phyloP scores from a whole-genome alignment of 1,140 invertebrate species.

The Listronotus bonariensis region DNA sequence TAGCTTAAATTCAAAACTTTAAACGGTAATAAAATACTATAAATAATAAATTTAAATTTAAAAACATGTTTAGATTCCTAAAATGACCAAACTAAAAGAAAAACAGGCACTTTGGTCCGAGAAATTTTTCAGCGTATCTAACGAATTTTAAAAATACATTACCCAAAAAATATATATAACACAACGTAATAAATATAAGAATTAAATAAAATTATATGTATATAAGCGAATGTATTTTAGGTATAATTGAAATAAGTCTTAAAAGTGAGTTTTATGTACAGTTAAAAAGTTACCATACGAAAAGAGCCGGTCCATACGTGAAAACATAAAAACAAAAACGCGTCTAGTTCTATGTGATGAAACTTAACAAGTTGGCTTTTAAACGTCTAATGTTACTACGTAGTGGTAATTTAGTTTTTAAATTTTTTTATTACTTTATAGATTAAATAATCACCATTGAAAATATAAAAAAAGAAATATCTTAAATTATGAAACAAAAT shows the following conservation, averaged over 20 bases:
- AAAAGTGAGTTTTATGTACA: background rate
- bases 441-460: too few relatives aligned
- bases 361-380: too few relatives aligned
- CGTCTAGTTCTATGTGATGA: too few relatives aligned
- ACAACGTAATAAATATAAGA: conserved; percentile 27
- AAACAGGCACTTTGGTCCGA: conserved; percentile 53
- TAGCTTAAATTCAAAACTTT: conserved; percentile 5
- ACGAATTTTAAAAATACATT: conserved; percentile 20
- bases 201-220: conserved; percentile 20
- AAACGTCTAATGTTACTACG: too few relatives aligned
- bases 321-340: too few relatives aligned
- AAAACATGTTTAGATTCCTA: conserved; percentile 31
- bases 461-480: too few relatives aligned
- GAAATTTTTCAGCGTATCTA: conserved; percentile 13
- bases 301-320: too few relatives aligned
- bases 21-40: conserved; percentile 23
- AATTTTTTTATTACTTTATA: too few relatives aligned
- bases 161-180: conserved; percentile 24
- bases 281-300: conserved; percentile 2
- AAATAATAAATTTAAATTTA: conserved; percentile 31
- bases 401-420: too few relatives aligned
- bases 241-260: background rate
- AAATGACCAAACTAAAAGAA: conserved; percentile 44
- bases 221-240: conserved; percentile 3
- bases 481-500: too few relatives aligned